Base-by-base conservation (phyloP, 2,888 invertebrate genomes). In the Temnothorax rugatulus region DNA sequence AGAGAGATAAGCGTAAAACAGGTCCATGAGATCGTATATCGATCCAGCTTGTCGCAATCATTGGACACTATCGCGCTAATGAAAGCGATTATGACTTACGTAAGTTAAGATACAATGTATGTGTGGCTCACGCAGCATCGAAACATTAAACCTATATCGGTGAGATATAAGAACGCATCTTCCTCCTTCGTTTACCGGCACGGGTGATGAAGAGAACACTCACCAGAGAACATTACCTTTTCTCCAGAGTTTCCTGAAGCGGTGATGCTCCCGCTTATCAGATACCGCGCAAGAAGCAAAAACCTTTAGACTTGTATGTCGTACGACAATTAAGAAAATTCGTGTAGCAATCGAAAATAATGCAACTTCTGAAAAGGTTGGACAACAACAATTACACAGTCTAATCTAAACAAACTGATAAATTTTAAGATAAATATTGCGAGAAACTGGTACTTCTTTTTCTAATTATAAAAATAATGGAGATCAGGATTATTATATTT, bases 41-140 rank as follows among this genome's bases (percentile, higher is more conserved):
- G 66, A 34, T 59, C 54, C 44, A 34, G 50, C 41, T 71, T 38
- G 73, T 71, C 44, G 52, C 57, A 66, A 66, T 64, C 74, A 54
- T 69, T 54, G 50, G 71, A 66, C 69, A 75, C 44, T 44, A 82
- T 76, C 82, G 52, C 82, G 61, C 59, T 71, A 77, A 82, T 76
- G 76, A 61, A 63, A 63, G 1, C 52, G 82, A 77, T 82, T 85
- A 64, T 77, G 54, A 74, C 86, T 74, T 77, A 63, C 44, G 64
- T 79, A 64, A 87, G 66, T 87, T 63, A 82, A 73, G 73, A 74
- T 68, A 64, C 69, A 79, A 84, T 74, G 68, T 57, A 66, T 64
- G 47, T 69, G 38, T 52, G 52, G 25, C 57, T 50, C 41, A 57
- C 38, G 13, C 4, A 50, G 29, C 63, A 69, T 76, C 13, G 47